These are phyloP conservation scores for Dorcus parallelipipedus DNA, from an alignment of 2,888 invertebrate species.

Conservation along the genomic window DNA sequence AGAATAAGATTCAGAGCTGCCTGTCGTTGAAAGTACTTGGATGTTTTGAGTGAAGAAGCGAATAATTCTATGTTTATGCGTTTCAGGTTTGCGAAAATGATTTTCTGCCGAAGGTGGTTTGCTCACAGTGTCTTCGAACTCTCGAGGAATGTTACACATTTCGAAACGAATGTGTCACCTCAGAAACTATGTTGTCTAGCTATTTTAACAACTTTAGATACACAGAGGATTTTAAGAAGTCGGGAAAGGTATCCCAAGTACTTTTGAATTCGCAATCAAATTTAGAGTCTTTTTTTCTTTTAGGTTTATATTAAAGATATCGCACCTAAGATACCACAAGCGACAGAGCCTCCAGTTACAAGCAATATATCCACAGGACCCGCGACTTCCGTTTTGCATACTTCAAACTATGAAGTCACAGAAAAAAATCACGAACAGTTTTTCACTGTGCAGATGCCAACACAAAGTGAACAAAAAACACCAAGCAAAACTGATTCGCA, in stretches of 20 bases:
- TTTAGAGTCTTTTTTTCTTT: conserved; percentile 15
- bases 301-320: conserved; percentile 60
- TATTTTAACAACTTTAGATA: conserved; percentile 60
- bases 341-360: too few relatives aligned
- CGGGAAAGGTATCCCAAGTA: conserved; percentile 53
- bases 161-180: conserved; percentile 61
- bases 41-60: background rate
- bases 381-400: background rate
- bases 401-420: conserved; percentile 3
- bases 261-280: background rate
- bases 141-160: conserved; percentile 62
- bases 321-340: conserved; percentile 10
- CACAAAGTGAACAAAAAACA: conserved; percentile 22
- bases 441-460: conserved; percentile 6
- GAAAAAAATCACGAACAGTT: conserved; percentile 13
- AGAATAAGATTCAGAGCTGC: conserved; percentile 63
- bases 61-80: background rate
- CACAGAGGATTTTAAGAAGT: conserved; percentile 60
- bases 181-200: conserved; percentile 64
- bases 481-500: conserved; percentile 10
- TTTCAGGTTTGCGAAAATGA: conserved; percentile 64
- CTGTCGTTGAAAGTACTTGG: conserved; percentile 58
- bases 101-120: conserved; percentile 66
- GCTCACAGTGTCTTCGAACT: conserved; percentile 60
- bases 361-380: background rate